Conservation (phyloP, 2,888 invertebrate genomes). For the Byasa hedistus region DNA sequence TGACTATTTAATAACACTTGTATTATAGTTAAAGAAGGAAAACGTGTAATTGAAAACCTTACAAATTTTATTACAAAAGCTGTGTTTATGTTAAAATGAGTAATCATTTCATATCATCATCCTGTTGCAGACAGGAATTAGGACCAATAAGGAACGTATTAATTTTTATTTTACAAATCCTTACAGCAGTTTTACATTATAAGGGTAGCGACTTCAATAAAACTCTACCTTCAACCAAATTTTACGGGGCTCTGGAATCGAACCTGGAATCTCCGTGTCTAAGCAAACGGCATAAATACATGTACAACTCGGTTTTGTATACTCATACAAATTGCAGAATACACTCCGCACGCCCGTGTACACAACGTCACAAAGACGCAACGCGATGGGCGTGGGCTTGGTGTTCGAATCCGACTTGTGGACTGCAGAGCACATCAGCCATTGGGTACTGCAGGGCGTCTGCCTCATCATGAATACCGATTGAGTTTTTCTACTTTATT, state of each 20-base stretch:
- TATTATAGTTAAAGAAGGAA: neutral
- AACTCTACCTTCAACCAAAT: no score
- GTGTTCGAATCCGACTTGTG: slow-evolving; percentile 94
- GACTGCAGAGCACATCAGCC: slow-evolving; percentile 90
- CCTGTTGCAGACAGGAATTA: no score
- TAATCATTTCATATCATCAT: no score
- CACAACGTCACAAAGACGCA: slow-evolving; percentile 90
- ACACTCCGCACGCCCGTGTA: slow-evolving; percentile 94
- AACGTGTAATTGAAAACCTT: neutral
- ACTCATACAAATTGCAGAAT: slow-evolving; percentile 80
- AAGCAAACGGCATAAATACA: neutral
- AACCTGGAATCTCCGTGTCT: no score
- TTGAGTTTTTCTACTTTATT: slow-evolving; percentile 44
- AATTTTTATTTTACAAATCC: no score
- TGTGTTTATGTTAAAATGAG: no score
- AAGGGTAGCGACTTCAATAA: no score
- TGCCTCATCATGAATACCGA: slow-evolving; percentile 93
- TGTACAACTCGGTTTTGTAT: neutral
- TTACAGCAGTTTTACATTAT: no score
- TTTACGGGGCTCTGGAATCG: no score
- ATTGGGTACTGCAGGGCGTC: slow-evolving; percentile 95
- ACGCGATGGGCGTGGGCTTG: slow-evolving; percentile 94
- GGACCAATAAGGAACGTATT: no score
- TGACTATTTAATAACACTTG: neutral
- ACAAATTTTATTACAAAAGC: no score